These are phyloP conservation scores for Xestia c-nigrum DNA, from an alignment of 2,888 invertebrate species.

Conservation along the genomic window DNA sequence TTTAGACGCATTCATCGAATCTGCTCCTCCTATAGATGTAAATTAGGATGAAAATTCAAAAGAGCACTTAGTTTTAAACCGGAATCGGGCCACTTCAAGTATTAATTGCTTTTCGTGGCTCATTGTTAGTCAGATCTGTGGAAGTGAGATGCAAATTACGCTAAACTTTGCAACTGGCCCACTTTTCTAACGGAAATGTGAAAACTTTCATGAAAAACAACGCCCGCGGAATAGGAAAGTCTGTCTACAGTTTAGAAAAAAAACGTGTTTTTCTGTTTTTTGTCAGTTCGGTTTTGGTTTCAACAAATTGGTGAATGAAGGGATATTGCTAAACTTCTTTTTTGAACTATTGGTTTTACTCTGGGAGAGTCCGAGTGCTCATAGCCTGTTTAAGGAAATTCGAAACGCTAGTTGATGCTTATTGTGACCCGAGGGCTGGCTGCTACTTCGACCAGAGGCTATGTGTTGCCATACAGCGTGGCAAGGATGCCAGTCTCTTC, in stretches of 20 bases:
- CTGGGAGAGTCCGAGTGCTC: not conserved
- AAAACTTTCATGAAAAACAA: constrained; percentile 86
- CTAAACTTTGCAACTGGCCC: constrained; percentile 86
- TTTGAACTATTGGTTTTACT: not conserved
- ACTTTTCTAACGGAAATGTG: constrained; percentile 88
- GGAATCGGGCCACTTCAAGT: constrained; percentile 88
- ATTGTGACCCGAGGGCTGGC: too few relatives aligned
- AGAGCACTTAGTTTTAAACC: constrained; percentile 88
- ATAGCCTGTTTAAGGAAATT: too few relatives aligned
- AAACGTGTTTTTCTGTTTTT: constrained; percentile 44
- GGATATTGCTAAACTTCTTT: too few relatives aligned
- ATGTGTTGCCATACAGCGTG: too few relatives aligned
- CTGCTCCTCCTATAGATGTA: constrained; percentile 77
- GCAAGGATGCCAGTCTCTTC: too few relatives aligned
- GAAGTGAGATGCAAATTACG: constrained; percentile 88
- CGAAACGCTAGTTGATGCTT: too few relatives aligned
- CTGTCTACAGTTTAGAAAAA: constrained; percentile 68
- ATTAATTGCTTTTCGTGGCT: constrained; percentile 90
- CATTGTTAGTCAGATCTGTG: constrained; percentile 88
- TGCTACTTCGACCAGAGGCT: too few relatives aligned
- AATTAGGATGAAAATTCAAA: constrained; percentile 87
- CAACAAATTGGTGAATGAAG: not conserved
- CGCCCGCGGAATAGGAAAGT: constrained; percentile 77
- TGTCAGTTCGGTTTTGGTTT: not conserved
- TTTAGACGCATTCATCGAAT: constrained; percentile 68